Evolutionary conservation across 2,888 invertebrate genomes (phyloP).

Genomic region (Ceriagrion tenellum): DNA sequence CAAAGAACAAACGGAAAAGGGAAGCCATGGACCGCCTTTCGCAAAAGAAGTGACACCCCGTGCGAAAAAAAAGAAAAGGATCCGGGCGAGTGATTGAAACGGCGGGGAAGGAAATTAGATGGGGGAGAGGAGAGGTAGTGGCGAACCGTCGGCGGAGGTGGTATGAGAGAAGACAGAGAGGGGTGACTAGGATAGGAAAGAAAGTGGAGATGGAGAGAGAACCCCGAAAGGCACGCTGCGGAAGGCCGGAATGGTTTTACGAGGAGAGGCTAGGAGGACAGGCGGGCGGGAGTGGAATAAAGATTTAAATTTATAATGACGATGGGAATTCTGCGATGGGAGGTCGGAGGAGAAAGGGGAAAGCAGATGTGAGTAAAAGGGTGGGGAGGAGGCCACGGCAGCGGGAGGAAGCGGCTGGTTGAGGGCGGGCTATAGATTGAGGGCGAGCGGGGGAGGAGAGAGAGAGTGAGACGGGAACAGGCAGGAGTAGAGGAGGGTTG

Average conservation of each 20-base stretch:
- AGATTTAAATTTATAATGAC: conserved; percentile 36
- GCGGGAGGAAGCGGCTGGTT: background rate
- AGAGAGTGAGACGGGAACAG: background rate
- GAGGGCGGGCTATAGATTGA: background rate
- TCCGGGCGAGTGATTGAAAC: background rate
- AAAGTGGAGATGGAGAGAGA: too few species aligned
- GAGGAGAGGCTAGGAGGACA: background rate
- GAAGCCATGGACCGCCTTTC: background rate
- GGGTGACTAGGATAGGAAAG: too few species aligned
- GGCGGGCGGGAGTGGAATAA: background rate
- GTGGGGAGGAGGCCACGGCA: background rate
- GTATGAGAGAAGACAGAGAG: background rate
- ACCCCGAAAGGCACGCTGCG: too few species aligned
- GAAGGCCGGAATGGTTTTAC: background rate
- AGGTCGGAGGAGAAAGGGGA: background rate
- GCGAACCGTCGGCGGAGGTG: background rate
- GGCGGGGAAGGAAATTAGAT: background rate
- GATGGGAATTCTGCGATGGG: background rate
- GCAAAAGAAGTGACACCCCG: background rate
- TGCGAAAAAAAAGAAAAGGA: background rate
- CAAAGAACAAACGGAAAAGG: too few species aligned
- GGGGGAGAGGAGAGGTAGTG: background rate
- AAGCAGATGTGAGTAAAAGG: background rate
- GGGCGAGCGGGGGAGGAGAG: background rate
- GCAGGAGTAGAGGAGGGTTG: background rate